A percentile compares a stretch with the other conserved stretches of the same genome.
Evolutionary conservation across 2,113 vertebrate genomes (phyloP).

Genomic region (Hippocampus mohnikei): DNA sequence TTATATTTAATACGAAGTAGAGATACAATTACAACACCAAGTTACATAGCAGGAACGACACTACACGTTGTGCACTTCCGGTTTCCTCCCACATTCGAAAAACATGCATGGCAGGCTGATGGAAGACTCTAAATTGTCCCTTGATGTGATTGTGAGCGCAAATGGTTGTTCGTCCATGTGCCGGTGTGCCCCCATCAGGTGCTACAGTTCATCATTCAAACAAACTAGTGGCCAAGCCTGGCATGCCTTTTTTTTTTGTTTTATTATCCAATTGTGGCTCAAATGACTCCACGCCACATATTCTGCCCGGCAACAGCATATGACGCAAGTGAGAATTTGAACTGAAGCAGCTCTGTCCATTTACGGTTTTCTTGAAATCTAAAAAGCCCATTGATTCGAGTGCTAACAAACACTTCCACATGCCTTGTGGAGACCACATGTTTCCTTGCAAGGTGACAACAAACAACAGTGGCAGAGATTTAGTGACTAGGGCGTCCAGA

Average conservation of each 20-base stretch:
- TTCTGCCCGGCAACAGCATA: background rate
- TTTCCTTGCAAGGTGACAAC: constrained; percentile 36
- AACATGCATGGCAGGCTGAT: too few relatives aligned
- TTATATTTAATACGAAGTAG: background rate
- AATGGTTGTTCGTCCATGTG: too few relatives aligned
- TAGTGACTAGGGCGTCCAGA: constrained; percentile 52
- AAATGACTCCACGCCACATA: background rate
- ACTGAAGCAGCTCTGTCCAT: background rate
- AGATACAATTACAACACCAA: too few relatives aligned
- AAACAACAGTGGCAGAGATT: constrained; percentile 36
- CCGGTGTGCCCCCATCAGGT: too few relatives aligned
- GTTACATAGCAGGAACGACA: too few relatives aligned
- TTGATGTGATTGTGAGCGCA: too few relatives aligned
- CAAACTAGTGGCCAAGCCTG: too few relatives aligned
- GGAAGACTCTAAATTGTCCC: too few relatives aligned
- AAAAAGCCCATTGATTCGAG: background rate
- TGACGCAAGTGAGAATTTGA: background rate
- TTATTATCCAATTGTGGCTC: background rate
- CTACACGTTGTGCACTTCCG: too few relatives aligned
- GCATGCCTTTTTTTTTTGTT: background rate
- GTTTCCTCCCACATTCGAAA: too few relatives aligned
- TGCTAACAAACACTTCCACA: background rate
- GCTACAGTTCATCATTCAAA: too few relatives aligned
- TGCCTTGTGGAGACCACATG: constrained; percentile 46
- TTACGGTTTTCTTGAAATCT: background rate